phyloP scores from a whole-genome alignment of 2,797 vertebrate genomes.

The Macrochelys suwanniensis region DNA sequence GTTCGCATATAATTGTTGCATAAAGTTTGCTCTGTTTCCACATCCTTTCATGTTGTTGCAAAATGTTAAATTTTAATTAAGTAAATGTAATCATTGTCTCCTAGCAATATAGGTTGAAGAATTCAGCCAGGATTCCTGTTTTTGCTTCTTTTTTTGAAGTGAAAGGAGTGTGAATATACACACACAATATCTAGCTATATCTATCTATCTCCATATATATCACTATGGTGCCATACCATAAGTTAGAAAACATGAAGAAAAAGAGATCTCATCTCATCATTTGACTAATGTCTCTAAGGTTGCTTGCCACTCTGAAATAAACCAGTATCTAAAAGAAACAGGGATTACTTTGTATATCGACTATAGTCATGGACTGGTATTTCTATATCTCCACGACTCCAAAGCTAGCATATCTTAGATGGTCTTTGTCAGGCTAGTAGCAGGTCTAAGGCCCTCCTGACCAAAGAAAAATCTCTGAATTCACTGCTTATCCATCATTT shows the following conservation, averaged over 20 bases:
- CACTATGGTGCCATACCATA: not conserved
- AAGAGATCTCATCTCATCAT: not conserved
- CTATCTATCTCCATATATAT: not conserved
- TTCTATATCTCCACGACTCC: not conserved
- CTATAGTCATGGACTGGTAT: not conserved
- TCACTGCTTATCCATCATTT: slow-evolving; percentile 44
- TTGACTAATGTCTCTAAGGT: not conserved
- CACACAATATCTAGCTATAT: not conserved
- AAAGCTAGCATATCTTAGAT: slow-evolving; percentile 38
- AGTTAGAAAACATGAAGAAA: not conserved
- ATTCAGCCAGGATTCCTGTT: not conserved
- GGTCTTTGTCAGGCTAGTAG: slow-evolving; percentile 65
- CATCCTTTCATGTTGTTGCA: not conserved
- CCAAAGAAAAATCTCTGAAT: slow-evolving; percentile 36
- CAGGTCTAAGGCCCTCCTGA: slow-evolving; percentile 41
- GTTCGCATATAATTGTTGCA: not conserved
- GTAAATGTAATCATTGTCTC: not conserved
- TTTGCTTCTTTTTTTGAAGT: not conserved
- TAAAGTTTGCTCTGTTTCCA: not conserved
- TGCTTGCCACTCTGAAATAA: not conserved
- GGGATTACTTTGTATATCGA: not conserved
- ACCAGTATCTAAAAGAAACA: slow-evolving; percentile 19
- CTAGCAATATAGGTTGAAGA: not conserved
- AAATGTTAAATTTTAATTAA: not conserved
- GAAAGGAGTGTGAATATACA: not conserved